Conservation (phyloP, 2,113 vertebrate species). For the Paratilapia polleni region DNA sequence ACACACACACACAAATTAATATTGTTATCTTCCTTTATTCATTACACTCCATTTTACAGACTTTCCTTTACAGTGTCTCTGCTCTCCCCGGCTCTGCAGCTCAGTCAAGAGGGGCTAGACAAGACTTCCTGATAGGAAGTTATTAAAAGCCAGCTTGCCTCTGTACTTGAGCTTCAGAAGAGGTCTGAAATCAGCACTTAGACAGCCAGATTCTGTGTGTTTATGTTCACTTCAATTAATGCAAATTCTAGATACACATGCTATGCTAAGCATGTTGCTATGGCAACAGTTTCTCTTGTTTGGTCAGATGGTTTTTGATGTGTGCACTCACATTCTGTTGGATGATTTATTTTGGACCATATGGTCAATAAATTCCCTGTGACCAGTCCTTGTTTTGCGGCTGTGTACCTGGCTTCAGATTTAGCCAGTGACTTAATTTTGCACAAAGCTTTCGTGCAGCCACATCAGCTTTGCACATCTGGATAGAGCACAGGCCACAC, state of each 20-base stretch:
- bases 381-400: background rate
- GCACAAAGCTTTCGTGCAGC: background rate
- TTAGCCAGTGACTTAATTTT: conserved; percentile 16
- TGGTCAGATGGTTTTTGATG: background rate
- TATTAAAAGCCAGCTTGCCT: conserved; percentile 16
- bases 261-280: background rate
- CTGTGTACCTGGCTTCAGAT: conserved; percentile 5
- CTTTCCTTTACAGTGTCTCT: background rate
- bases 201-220: background rate
- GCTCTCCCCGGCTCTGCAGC: background rate
- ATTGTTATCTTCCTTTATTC: conserved; percentile 8
- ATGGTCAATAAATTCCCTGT: conserved; percentile 4
- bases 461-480: conserved; percentile 51
- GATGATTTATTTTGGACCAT: conserved; percentile 3
- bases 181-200: conserved; percentile 6
- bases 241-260: background rate
- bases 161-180: background rate
- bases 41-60: background rate
- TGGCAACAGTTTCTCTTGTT: background rate
- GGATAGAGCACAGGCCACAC: background rate
- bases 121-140: conserved; percentile 18
- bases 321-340: background rate
- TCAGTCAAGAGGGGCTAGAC: background rate
- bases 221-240: background rate
- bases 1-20: background rate